A percentile compares a stretch with the other conserved stretches of the same genome.
Evolutionary conservation across 2,113 vertebrate species (phyloP).

Genomic region (Nycticorax nycticorax): DNA sequence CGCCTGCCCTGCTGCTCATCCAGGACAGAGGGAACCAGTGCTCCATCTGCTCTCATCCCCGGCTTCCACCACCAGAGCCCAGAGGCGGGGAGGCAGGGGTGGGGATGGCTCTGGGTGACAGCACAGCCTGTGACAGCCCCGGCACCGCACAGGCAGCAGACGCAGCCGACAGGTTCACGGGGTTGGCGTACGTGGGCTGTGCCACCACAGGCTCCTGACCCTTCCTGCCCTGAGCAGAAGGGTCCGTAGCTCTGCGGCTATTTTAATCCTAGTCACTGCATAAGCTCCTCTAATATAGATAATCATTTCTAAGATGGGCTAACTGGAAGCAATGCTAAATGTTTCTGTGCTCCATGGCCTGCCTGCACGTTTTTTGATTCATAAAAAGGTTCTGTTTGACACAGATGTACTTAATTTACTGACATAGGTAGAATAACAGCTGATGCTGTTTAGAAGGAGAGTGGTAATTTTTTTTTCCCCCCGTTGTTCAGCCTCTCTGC

Average conservation of each 20-base stretch:
- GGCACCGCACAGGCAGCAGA: not conserved
- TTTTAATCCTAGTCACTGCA: not conserved
- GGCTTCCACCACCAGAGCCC: fast-evolving
- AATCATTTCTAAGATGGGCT: not conserved
- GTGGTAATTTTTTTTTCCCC: not conserved
- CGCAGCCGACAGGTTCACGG: fast-evolving
- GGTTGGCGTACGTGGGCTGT: not conserved
- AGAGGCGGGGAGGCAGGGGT: not conserved
- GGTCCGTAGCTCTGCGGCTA: not conserved
- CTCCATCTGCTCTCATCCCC: not conserved
- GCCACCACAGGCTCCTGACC: not conserved
- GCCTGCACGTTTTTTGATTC: not conserved
- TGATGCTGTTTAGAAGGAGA: not conserved
- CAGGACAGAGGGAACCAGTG: not conserved
- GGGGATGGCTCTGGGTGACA: not conserved
- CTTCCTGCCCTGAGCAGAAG: not conserved
- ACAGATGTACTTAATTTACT: not conserved
- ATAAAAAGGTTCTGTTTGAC: not conserved
- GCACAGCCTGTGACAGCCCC: not conserved
- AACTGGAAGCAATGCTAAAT: conserved; percentile 28
- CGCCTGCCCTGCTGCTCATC: not conserved
- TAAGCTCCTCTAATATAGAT: conserved; percentile 8
- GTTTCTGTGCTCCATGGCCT: not conserved
- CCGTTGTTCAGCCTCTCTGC: not conserved
- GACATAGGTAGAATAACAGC: not conserved